Evolutionary conservation across 2,113 vertebrate genomes (phyloP).

Genomic region (Triplophysa tibetana): DNA sequence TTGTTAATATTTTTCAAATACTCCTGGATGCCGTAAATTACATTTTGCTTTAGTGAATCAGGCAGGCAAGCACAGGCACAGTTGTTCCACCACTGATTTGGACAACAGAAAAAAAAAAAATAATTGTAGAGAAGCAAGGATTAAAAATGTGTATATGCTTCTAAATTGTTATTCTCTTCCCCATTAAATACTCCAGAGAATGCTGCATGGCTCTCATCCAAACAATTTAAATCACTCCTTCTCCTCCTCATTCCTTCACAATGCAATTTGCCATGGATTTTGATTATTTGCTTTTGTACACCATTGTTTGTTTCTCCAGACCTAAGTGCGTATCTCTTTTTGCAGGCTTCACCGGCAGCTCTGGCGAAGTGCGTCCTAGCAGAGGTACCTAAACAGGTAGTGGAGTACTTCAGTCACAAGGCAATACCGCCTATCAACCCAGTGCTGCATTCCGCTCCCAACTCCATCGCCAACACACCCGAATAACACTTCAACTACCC

Average conservation of each 20-base stretch:
- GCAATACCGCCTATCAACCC: constrained; percentile 81
- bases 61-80: constrained; percentile 37
- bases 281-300: neutral
- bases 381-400: constrained; percentile 92
- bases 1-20: neutral
- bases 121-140: constrained; percentile 15
- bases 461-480: constrained; percentile 72
- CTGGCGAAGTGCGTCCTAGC: constrained; percentile 92
- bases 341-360: constrained; percentile 86
- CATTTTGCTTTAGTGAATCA: constrained; percentile 44
- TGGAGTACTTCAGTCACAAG: constrained; percentile 92
- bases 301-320: constrained; percentile 31
- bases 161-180: neutral
- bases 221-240: constrained; percentile 8
- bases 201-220: constrained; percentile 19
- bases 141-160: constrained; percentile 33
- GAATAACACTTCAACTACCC: constrained; percentile 65
- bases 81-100: constrained; percentile 35
- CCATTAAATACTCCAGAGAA: constrained; percentile 5
- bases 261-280: constrained; percentile 22
- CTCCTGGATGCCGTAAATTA: neutral
- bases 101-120: constrained; percentile 31
- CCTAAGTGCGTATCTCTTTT: constrained; percentile 33
- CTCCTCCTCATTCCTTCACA: constrained; percentile 12
- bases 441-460: constrained; percentile 66